phyloP scores from a whole-genome alignment of 1,140 invertebrate genomes.

The Brevipalpus yothersi region DNA sequence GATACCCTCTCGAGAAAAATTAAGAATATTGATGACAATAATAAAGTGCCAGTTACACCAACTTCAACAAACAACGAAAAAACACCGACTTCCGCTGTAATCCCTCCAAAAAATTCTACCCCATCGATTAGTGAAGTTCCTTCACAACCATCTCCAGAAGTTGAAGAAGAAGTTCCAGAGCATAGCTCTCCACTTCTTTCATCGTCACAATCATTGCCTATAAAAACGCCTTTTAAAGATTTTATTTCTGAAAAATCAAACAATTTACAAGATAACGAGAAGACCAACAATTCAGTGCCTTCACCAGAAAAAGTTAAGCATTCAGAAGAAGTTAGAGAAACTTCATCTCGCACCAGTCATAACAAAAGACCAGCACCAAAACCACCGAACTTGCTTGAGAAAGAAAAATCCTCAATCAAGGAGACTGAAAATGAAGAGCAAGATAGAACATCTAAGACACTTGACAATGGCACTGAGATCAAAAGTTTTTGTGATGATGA shows the following conservation, averaged over 20 bases:
- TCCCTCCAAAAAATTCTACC: no score
- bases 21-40: neutral
- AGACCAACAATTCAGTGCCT: neutral
- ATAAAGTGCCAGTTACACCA: neutral
- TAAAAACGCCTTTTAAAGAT: neutral
- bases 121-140: no score
- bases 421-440: no score
- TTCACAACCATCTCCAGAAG: neutral
- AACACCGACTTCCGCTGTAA: no score
- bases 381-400: neutral
- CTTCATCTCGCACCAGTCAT: neutral
- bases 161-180: neutral
- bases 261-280: neutral
- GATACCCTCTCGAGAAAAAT: neutral
- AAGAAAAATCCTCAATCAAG: no score
- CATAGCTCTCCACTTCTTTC: neutral
- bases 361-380: conserved; percentile 10
- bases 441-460: no score
- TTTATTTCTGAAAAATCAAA: neutral
- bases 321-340: neutral
- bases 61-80: no score
- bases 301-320: neutral
- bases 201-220: neutral
- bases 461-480: no score
- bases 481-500: no score